Base-by-base conservation (phyloP, 2,888 invertebrate species). In the Monochamus alternatus region DNA sequence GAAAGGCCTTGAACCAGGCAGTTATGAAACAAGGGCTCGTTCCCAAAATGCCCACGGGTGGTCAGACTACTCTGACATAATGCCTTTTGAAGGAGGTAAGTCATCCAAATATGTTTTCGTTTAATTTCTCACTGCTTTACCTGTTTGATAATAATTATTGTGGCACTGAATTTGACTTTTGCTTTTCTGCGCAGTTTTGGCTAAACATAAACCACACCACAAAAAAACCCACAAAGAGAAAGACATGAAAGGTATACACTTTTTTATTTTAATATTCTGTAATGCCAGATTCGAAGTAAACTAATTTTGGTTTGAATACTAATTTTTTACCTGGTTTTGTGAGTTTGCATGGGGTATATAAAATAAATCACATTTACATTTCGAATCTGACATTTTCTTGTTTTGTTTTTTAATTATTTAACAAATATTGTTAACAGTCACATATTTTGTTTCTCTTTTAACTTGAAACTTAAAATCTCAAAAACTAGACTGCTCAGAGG, bases 21-120 rank as follows among this genome's bases (percentile, higher is more conserved):
- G 86, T 12, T 91, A 91, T 80, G 89, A 90, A 77, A 89, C 88
- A 1, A 86, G 87, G 59, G 81, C 89, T 5, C 83, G 88, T 67
- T 89, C 90, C 0, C 82, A 84, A 76, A 91, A 90, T 81, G 75
- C 80, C 2, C 88, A 89, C 77, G 91, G 91, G 3, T 90, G 90
- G 90, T 90, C 90, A 2, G 87, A 89, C 7, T 86, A 84, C 73
- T 89, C 90, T 1, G 82, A 85, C n/a, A 79, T 85, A 3, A 85
- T 86, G 58, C 81, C 85, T 14, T 89, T 90, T 81, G 87, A 88
- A 78, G 87, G 86, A 82, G 88, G 89, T 89, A 85, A 85, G 87
- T 82, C n/a, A 10, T 38, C 12, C 8, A 30, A 3, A 3, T 22
- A 32, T 62, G 5, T 62, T 38, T 62, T 38, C 12, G 22, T 63